Evolutionary conservation across 2,113 vertebrate species (phyloP), one percentile per base, ranked within the genome.

Genomic region (Podiceps cristatus): DNA sequence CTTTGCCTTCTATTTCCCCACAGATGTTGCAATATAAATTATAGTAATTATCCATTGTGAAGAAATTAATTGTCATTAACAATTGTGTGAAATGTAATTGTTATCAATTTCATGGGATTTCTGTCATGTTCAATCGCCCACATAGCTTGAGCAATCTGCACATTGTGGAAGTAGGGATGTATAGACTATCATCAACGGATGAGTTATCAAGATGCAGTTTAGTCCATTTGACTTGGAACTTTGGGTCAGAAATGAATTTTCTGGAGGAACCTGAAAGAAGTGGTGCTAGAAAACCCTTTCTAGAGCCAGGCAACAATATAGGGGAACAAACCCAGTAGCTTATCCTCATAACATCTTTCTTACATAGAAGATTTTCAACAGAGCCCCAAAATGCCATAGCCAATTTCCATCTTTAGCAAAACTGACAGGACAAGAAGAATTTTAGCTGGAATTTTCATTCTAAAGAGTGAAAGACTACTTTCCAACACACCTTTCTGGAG

Each of bases 11-110:
- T 95, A 45, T 87, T 95, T 95, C 93, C 56, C 64, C 69, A 75
- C 89, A 95, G 93, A 95, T 94, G 93, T 95, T 93, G 85, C 76
- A 45, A 72, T 53, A 78, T 25, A 90, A 95, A 94, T 96, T 91
- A 93, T 72, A 90, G 77, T 85, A 91, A 96, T 96, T 95, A 93
- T 56, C 73, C 42, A 72, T 75, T 84, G 66, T 85, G 77, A 93
- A 85, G 64, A 91, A 92, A 94, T 82, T 93, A 87, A 89, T 78
- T 93, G 79, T 18, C 53, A 95, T 82, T 91, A 94, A 81, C 77
- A 90, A 88, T 79, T 87, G 45, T 67, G 37, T 74, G 77, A 94
- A 87, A 68, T 56, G 45, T 86, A 95, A 89, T 91, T 93, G 84
- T 75, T 93, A 82, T 3, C 77, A 87, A 28, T 87, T 94, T 63